These are phyloP conservation scores for Jaculus jaculus DNA, from an alignment of 2,113 vertebrate species.

Conservation along the genomic window DNA sequence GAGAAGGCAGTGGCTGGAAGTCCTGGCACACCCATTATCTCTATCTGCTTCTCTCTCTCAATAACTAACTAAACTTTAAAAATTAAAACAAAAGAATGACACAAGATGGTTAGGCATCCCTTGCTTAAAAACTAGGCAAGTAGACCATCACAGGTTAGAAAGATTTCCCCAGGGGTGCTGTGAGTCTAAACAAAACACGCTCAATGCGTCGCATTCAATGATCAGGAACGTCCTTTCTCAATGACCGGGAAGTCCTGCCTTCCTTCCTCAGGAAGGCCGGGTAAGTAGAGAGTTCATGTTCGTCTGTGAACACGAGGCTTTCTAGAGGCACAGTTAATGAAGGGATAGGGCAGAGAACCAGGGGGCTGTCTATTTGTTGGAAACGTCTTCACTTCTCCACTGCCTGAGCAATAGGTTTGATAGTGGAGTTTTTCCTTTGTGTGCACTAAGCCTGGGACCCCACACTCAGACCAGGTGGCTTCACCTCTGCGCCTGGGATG, in stretches of 20 bases:
- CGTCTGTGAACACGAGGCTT: fast-evolving
- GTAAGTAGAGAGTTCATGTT: background rate
- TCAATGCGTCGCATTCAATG: too few relatives aligned
- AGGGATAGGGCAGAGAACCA: fast-evolving
- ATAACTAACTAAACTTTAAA: too few relatives aligned
- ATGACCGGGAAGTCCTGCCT: background rate
- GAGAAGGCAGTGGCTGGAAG: too few relatives aligned
- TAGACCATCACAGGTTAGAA: background rate
- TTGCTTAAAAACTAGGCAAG: background rate
- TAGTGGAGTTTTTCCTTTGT: background rate
- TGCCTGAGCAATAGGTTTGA: background rate
- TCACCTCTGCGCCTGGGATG: too few relatives aligned
- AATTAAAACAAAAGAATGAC: too few relatives aligned
- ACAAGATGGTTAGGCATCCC: background rate
- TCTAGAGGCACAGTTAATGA: background rate
- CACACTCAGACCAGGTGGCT: background rate
- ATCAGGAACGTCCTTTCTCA: too few relatives aligned
- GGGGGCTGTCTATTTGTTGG: background rate
- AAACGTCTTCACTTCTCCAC: background rate
- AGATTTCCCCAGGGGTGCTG: background rate
- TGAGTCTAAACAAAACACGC: background rate
- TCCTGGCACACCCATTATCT: too few relatives aligned
- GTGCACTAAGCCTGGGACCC: fast-evolving
- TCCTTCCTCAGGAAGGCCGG: background rate
- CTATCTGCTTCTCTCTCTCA: too few relatives aligned